These are phyloP conservation scores for Trachelus iudaicus DNA, from an alignment of 2,888 invertebrate species.

Conservation along the genomic window DNA sequence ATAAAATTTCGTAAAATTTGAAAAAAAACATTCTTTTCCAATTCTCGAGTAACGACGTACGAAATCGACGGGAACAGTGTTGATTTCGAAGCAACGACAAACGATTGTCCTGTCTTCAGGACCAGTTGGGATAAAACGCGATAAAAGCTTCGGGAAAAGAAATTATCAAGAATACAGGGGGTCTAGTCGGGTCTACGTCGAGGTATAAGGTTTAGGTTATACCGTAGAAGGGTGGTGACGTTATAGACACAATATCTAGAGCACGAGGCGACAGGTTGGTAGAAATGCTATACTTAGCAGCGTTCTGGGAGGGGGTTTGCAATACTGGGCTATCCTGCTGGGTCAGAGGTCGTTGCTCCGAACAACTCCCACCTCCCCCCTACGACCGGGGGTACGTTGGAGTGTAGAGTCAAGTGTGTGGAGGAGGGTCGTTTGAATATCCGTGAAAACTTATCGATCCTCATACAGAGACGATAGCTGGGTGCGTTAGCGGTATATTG, in stretches of 20 bases:
- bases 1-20: not conserved
- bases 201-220: not conserved
- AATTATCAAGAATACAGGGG: not conserved
- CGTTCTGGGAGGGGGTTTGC: conserved; percentile 34
- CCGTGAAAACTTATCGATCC: conserved; percentile 27
- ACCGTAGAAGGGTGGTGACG: not conserved
- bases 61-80: too few relatives aligned
- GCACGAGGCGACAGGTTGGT: conserved; percentile 47
- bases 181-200: not conserved
- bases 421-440: conserved; percentile 35
- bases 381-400: not conserved
- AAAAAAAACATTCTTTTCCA: too few relatives aligned
- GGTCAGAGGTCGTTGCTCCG: conserved; percentile 62
- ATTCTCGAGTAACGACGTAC: too few relatives aligned
- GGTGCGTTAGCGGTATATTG: not conserved
- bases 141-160: not conserved
- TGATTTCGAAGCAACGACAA: not conserved
- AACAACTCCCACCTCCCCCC: conserved; percentile 28
- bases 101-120: not conserved
- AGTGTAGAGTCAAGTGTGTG: not conserved
- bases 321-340: conserved; percentile 49
- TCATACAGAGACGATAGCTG: not conserved
- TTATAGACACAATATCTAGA: conserved; percentile 17
- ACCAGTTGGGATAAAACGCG: not conserved
- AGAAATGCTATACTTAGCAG: conserved; percentile 51